phyloP scores from a whole-genome alignment of 2,797 vertebrate genomes.

The Kryptopterus vitreolus region DNA sequence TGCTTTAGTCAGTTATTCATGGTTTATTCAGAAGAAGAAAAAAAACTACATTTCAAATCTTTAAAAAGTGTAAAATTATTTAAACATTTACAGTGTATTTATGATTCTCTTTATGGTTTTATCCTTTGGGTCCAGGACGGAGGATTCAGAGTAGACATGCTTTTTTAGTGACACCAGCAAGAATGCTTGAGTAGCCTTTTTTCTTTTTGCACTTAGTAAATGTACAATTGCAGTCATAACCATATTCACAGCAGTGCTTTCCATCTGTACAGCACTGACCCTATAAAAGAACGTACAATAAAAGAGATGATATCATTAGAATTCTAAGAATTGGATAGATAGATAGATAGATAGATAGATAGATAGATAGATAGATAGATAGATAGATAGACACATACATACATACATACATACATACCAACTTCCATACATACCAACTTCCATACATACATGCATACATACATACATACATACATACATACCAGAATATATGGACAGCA shows the following conservation, averaged over 20 bases:
- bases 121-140: background rate
- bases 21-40: background rate
- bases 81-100: background rate
- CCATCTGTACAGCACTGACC: conserved; percentile 47
- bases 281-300: conserved; percentile 34
- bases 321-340: background rate
- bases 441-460: background rate
- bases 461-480: conserved; percentile 17
- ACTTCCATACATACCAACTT: background rate
- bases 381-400: background rate
- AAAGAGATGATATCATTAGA: background rate
- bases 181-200: background rate
- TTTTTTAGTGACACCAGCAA: conserved; percentile 28
- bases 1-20: background rate
- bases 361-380: no score
- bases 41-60: background rate
- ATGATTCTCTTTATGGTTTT: background rate
- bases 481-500: conserved; percentile 74
- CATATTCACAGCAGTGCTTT: conserved; percentile 36
- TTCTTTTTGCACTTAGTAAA: background rate
- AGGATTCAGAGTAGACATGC: conserved; percentile 31
- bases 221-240: conserved; percentile 22
- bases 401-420: background rate
- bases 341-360: no score
- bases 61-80: background rate